Conservation (phyloP, 2,113 vertebrate species). For the Patagioenas fasciata region DNA sequence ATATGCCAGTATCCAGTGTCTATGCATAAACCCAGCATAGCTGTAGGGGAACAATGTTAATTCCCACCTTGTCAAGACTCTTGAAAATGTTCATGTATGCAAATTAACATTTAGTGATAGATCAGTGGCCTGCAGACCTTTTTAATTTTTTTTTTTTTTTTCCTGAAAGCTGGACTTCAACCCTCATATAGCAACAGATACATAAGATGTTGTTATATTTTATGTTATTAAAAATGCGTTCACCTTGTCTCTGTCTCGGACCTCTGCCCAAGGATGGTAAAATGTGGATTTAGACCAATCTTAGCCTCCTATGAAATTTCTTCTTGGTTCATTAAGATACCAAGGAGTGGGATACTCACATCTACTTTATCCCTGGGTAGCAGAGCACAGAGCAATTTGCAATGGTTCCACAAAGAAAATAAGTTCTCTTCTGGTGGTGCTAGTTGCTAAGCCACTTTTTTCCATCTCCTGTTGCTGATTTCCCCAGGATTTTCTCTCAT, state of each 20-base stretch:
- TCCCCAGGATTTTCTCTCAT: background rate
- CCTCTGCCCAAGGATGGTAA: background rate
- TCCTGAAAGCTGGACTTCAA: background rate
- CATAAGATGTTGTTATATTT: background rate
- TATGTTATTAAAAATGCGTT: background rate
- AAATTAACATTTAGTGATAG: background rate
- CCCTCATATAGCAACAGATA: background rate
- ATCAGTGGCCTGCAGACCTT: background rate
- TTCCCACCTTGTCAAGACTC: background rate
- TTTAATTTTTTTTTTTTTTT: background rate
- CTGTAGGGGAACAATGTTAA: fast-evolving
- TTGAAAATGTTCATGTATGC: background rate
- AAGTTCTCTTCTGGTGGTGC: background rate
- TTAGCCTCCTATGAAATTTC: background rate
- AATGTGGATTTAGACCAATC: background rate
- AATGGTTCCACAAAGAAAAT: background rate
- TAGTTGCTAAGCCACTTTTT: background rate
- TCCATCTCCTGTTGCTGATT: background rate
- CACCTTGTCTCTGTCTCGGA: background rate
- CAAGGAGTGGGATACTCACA: background rate
- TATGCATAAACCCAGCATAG: background rate
- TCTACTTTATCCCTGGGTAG: background rate
- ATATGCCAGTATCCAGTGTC: background rate
- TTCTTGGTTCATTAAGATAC: background rate
- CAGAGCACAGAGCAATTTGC: background rate